Evolutionary conservation across 1,140 invertebrate species (phyloP).

Genomic region (Antheraea mylitta): DNA sequence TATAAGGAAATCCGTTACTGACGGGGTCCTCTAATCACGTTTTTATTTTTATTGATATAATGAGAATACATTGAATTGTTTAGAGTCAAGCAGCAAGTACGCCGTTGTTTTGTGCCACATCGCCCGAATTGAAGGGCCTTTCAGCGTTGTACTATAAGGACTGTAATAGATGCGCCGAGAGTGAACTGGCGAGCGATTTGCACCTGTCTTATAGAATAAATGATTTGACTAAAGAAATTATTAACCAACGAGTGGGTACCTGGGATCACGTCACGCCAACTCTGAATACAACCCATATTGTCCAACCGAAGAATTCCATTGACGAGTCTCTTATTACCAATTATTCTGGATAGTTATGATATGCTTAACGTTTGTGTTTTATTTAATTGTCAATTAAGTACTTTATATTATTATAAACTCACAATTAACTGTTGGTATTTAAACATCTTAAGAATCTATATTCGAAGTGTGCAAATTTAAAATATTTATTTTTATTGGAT

Average conservation of each 20-base stretch:
- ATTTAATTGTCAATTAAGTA: too few species aligned
- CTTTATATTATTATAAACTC: too few species aligned
- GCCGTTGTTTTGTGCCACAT: slow-evolving; percentile 91
- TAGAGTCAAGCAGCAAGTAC: slow-evolving; percentile 96
- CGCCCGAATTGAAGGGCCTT: slow-evolving; percentile 87
- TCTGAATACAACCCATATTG: background rate
- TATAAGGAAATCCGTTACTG: too few species aligned
- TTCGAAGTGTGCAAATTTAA: background rate
- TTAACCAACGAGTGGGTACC: slow-evolving; percentile 31
- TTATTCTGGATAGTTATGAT: slow-evolving; percentile 17
- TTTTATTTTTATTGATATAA: too few species aligned
- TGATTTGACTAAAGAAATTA: slow-evolving; percentile 44
- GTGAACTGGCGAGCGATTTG: slow-evolving; percentile 80
- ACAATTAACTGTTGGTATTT: too few species aligned
- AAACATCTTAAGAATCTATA: too few species aligned
- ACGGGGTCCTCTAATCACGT: too few species aligned
- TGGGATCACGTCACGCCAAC: background rate
- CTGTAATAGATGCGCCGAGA: slow-evolving; percentile 88
- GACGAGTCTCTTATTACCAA: slow-evolving; percentile 36
- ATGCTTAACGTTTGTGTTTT: background rate
- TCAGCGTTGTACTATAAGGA: slow-evolving; percentile 96
- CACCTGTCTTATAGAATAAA: slow-evolving; percentile 53
- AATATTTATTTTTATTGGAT: background rate
- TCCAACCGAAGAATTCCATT: slow-evolving; percentile 24
- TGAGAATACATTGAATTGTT: slow-evolving; percentile 35